These are phyloP conservation scores for Sinonovacula constricta DNA, from an alignment of 1,140 invertebrate genomes.

Conservation along the genomic window DNA sequence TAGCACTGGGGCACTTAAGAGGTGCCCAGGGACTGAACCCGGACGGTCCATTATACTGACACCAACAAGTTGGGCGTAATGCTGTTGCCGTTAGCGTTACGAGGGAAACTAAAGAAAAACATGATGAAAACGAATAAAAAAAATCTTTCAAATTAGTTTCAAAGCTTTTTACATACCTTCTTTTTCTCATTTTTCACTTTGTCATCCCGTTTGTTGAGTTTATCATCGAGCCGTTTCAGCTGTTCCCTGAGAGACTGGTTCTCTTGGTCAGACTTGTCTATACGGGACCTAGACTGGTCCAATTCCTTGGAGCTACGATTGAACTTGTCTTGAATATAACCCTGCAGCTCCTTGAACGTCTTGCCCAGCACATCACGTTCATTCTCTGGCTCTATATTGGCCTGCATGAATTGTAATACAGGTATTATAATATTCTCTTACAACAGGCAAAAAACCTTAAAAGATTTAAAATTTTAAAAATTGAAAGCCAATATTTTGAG, in stretches of 20 bases:
- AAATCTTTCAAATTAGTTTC: no score
- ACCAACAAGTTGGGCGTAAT: no score
- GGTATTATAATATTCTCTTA: no score
- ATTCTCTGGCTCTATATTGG: constrained; percentile 60
- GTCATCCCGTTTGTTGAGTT: constrained; percentile 52
- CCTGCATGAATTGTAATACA: constrained; percentile 57
- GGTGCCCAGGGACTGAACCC: no score
- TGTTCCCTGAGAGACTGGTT: constrained; percentile 67
- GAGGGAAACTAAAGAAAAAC: no score
- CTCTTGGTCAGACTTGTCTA: constrained; percentile 64
- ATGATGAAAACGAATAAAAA: no score
- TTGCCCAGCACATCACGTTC: constrained; percentile 68
- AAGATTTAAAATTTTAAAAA: no score
- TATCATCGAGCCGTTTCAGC: constrained; percentile 62
- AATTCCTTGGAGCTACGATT: constrained; percentile 66
- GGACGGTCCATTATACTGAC: no score
- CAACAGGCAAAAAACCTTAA: no score
- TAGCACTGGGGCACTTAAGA: no score
- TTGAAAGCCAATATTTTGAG: no score
- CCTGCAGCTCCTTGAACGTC: constrained; percentile 72
- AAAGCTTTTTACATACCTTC: constrained; percentile 45
- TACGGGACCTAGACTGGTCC: constrained; percentile 62
- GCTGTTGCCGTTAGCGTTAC: no score
- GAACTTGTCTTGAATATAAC: constrained; percentile 66
- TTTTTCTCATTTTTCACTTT: constrained; percentile 57